A percentile compares a stretch with the other conserved stretches of the same genome.
Conservation (phyloP, 35 echinoderm and acorn worm genomes). For the Chiridota heheva region DNA sequence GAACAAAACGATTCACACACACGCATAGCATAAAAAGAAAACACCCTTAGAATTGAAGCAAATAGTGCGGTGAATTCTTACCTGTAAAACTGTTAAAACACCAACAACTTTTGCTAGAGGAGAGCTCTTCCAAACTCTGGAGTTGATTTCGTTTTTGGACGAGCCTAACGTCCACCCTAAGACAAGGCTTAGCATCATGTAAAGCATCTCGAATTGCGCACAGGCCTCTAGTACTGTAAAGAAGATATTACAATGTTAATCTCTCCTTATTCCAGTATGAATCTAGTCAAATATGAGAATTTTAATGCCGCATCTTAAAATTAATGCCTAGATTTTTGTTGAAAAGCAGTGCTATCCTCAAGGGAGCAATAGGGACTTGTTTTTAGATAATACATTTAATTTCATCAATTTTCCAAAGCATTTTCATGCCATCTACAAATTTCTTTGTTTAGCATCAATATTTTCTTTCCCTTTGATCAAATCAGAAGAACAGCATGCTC, state of each 20-base stretch:
- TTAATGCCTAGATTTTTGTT: background rate
- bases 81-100: constrained; percentile 57
- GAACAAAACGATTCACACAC: too few species aligned
- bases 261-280: too few species aligned
- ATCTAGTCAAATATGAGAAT: too few species aligned
- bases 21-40: too few species aligned
- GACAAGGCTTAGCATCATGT: constrained; percentile 85
- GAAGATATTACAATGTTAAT: constrained; percentile 23
- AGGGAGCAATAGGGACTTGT: background rate
- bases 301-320: background rate
- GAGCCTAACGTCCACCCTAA: constrained; percentile 83
- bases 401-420: too few species aligned
- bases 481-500: too few species aligned
- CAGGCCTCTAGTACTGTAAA: constrained; percentile 71
- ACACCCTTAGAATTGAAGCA: too few species aligned
- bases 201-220: constrained; percentile 86
- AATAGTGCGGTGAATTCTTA: too few species aligned
- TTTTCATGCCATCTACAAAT: too few species aligned
- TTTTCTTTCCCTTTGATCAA: too few species aligned
- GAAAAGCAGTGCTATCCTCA: background rate
- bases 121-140: constrained; percentile 72
- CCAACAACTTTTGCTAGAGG: constrained; percentile 69
- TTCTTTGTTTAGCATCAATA: too few species aligned
- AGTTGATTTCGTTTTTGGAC: constrained; percentile 73
- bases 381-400: too few species aligned